These are phyloP conservation scores for Tetrapedia diversipes DNA, from an alignment of 2,888 invertebrate genomes.

Conservation along the genomic window DNA sequence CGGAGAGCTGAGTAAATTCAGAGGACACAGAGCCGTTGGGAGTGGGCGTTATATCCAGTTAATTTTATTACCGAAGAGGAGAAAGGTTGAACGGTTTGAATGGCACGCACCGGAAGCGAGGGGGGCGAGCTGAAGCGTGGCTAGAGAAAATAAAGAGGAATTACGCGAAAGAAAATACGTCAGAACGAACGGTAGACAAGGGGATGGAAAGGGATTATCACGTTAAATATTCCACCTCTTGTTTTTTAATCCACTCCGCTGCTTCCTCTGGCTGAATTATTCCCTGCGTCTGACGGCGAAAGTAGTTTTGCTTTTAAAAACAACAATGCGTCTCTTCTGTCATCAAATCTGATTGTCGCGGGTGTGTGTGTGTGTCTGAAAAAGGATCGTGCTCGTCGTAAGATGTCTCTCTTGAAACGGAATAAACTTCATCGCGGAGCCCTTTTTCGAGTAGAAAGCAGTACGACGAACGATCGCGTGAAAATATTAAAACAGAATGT, in stretches of 20 bases:
- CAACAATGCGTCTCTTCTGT: not conserved
- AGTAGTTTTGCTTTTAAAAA: not conserved
- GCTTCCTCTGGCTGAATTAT: slow-evolving; percentile 13
- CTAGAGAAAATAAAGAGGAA: slow-evolving; percentile 21
- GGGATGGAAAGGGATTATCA: slow-evolving; percentile 19
- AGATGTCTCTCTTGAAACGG: too few species aligned
- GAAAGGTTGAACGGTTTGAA: slow-evolving; percentile 28
- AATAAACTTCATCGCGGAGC: too few species aligned
- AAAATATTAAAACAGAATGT: too few species aligned
- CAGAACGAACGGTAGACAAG: not conserved
- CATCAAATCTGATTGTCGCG: not conserved
- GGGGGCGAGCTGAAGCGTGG: not conserved
- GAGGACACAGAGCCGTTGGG: slow-evolving; percentile 8
- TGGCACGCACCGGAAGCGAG: not conserved
- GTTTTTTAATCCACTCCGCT: not conserved
- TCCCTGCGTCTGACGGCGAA: not conserved
- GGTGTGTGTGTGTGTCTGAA: too few species aligned
- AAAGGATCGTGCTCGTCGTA: too few species aligned
- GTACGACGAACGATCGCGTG: too few species aligned
- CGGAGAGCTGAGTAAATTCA: slow-evolving; percentile 53
- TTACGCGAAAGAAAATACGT: slow-evolving; percentile 11
- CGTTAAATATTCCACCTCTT: slow-evolving; percentile 28
- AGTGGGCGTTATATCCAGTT: slow-evolving; percentile 29
- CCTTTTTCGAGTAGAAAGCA: too few species aligned
- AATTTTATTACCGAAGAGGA: slow-evolving; percentile 50